Evolutionary conservation across 2,888 invertebrate genomes (phyloP), one percentile per base, ranked within the genome.

Genomic region (Pollenia labialis): DNA sequence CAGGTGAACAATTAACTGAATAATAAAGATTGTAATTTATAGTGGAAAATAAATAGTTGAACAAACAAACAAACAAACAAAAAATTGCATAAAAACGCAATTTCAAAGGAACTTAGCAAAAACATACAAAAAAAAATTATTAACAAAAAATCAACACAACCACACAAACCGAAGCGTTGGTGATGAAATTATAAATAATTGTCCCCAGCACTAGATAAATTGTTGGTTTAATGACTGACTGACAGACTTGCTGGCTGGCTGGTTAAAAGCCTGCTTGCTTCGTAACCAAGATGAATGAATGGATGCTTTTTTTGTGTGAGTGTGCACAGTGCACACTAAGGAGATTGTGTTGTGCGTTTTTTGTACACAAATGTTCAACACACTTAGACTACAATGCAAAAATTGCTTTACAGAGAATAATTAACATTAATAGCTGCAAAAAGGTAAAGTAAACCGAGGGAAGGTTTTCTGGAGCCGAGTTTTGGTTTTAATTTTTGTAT

Each of bases 151-250:
- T 18, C 64, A 32, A 40, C 54, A 60, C 18, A 69, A 11, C 44
- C 48, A 58, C 60, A 48, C n/a, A 48, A 56, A 56, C 48, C 18
- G 58, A 76, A 68, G 87, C 87, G 87, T 87, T 81, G 87, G 87
- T 87, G 87, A 87, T 87, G 76, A 87, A 87, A 87, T 87, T 84
- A 87, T 77, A 87, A 84, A 81, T 87, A 87, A 87, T 87, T 87
- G 76, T 87, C 58, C 75, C 71, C 82, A 62, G 82, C 74, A 64
- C 68, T 77, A 46, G 50, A 60, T 68, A 58, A 72, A 72, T 64
- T 58, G 72, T 82, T 83, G 66, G 44, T 44, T 71, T 60, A 75
- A 76, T 76, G 76, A 76, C 81, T 85, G 81, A 62, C 80, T 23
- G 75, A 81, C 60, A 50, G 40, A 18, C 50, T 74, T 56, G 18